A percentile compares a stretch with the other conserved stretches of the same genome.
Evolutionary conservation across 2,113 vertebrate species (phyloP).

Genomic region (Struthidea cinerea): DNA sequence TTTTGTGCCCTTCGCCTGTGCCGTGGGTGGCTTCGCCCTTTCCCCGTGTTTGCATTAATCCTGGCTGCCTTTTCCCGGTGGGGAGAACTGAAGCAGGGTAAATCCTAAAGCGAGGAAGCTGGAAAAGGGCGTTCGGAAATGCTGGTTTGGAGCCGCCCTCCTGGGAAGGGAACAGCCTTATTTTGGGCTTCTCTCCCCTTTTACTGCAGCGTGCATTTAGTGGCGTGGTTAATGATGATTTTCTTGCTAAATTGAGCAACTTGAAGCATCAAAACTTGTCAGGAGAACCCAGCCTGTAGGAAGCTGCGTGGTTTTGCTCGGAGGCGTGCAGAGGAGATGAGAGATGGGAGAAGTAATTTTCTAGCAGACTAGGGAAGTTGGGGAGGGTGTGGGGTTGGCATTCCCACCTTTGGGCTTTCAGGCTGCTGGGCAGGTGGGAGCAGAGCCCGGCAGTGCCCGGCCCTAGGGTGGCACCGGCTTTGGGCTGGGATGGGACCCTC

Average conservation of each 20-base stretch:
- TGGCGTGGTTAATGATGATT: rapidly evolving
- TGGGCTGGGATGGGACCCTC: rapidly evolving
- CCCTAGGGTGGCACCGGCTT: too few species aligned
- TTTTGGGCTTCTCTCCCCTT: not conserved
- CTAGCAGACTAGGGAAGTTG: rapidly evolving
- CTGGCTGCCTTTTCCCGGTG: not conserved
- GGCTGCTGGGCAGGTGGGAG: not conserved
- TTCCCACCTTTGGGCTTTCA: not conserved
- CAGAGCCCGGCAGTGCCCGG: not conserved
- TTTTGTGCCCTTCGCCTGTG: not conserved
- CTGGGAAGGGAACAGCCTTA: not conserved
- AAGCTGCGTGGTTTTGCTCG: rapidly evolving
- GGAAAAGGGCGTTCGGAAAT: rapidly evolving
- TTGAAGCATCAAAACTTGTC: rapidly evolving
- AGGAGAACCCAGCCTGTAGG: rapidly evolving
- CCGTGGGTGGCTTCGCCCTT: rapidly evolving
- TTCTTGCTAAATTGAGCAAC: not conserved
- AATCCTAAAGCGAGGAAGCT: too few species aligned
- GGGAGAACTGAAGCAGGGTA: not conserved
- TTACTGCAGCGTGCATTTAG: rapidly evolving
- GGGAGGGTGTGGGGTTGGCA: rapidly evolving
- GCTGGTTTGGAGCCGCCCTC: not conserved
- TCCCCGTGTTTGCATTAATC: rapidly evolving
- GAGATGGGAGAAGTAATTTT: rapidly evolving
- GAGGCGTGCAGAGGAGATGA: rapidly evolving